A percentile compares a stretch with the other conserved stretches of the same genome.
phyloP scores from a whole-genome alignment of 2,113 vertebrate species.

The Pavo muticus region DNA sequence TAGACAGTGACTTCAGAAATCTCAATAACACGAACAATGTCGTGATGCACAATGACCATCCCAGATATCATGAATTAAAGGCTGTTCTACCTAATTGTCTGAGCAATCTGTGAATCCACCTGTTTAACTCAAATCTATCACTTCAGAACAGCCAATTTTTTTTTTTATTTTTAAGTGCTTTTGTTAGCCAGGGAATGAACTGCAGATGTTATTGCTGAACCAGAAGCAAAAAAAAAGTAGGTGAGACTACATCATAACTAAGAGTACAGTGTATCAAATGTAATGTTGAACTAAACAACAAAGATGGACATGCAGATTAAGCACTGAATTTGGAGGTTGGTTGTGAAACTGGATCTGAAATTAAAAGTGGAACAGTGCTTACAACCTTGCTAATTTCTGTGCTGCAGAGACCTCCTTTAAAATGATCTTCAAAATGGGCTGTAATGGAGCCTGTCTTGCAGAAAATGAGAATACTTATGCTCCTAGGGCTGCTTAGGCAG shows the following conservation, averaged over 20 bases:
- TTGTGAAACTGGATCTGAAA: background rate
- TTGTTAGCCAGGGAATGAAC: background rate
- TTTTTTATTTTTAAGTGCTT: background rate
- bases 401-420: background rate
- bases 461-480: background rate
- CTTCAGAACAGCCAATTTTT: background rate
- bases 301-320: background rate
- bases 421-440: background rate
- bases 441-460: background rate
- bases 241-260: background rate
- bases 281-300: background rate
- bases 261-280: background rate
- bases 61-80: background rate
- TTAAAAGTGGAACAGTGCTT: background rate
- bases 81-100: background rate
- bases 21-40: background rate
- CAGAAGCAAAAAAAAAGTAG: background rate
- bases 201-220: background rate
- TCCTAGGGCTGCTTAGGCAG: background rate
- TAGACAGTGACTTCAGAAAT: background rate
- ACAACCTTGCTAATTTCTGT: background rate
- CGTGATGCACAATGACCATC: fast-evolving
- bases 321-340: background rate
- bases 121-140: background rate
- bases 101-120: background rate